Conservation (phyloP, 2,888 invertebrate genomes). For the Ectemnius cavifrons region DNA sequence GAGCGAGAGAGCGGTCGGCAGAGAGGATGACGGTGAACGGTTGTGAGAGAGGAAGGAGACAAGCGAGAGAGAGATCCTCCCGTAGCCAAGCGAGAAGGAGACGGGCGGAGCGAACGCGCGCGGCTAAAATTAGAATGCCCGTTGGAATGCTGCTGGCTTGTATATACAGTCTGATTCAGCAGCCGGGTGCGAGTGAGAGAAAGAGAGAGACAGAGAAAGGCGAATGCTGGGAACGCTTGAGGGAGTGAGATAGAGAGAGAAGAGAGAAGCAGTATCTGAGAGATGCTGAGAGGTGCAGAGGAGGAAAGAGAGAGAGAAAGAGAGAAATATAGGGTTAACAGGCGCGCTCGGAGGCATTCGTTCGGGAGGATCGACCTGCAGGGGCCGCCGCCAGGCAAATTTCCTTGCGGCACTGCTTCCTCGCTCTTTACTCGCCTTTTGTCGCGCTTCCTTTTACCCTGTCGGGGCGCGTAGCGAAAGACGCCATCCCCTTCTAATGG, state of each 20-base stretch:
- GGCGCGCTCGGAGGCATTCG: slow-evolving; percentile 28
- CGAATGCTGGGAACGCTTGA: background rate
- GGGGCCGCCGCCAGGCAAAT: slow-evolving; percentile 18
- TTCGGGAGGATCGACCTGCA: slow-evolving; percentile 23
- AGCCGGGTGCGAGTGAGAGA: slow-evolving; percentile 31
- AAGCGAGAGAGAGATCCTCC: slow-evolving; percentile 21
- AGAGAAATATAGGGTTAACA: slow-evolving; percentile 24
- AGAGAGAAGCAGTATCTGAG: slow-evolving; percentile 16
- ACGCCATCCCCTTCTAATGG: slow-evolving; percentile 6
- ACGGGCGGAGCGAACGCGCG: slow-evolving; percentile 40
- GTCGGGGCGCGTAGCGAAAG: background rate
- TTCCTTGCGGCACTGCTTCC: slow-evolving; percentile 23
- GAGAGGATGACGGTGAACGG: slow-evolving; percentile 29
- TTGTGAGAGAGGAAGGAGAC: slow-evolving; percentile 9
- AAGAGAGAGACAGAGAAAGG: slow-evolving; percentile 28
- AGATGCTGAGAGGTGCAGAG: background rate
- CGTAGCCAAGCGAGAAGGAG: slow-evolving; percentile 36
- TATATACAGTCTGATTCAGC: slow-evolving; percentile 65
- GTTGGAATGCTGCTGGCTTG: slow-evolving; percentile 68
- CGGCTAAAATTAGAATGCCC: slow-evolving; percentile 74
- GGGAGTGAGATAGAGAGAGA: slow-evolving; percentile 14
- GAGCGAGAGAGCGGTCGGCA: slow-evolving; percentile 13
- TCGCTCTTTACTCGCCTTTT: slow-evolving; percentile 2
- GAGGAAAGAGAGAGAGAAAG: slow-evolving; percentile 36
- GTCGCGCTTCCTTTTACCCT: slow-evolving; percentile 14